Base-by-base conservation (phyloP, 1,140 invertebrate genomes). In the Halictus rubicundus region DNA sequence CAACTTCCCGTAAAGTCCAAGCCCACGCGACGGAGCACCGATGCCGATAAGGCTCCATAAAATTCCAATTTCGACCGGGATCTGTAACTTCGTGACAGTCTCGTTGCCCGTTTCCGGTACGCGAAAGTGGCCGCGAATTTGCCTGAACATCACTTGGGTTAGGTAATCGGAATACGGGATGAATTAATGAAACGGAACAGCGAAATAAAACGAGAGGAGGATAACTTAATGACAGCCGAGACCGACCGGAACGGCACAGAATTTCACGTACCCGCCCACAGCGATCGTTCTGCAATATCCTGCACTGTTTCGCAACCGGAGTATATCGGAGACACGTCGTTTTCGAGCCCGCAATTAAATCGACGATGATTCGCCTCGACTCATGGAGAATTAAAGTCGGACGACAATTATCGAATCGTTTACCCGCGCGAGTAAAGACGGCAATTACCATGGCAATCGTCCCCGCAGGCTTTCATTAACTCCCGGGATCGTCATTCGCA, bases 391-490 rank as follows among this genome's bases (percentile, higher is more conserved):
- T 59, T 46, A 68, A 68, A 39, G 32, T 5, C 32, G 32, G 12
- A 9, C 16, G 6, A 59, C 73, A 37, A 75, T 75, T 68, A 68
- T 46, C 63, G 64, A 46, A 25, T 27, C 52, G 63, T 59, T 59
- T 16, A 25, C 19, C n/a, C 9, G 23, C 39, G 49, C 59, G 65
- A 71, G 73, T 79, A 77, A 85, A 88, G 78, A 79, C 72, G 75
- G 82, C 79, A 85, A 87, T 88, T 87, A 88, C 85, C 79, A 63
- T 52, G 65, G 66, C 76, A 37, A 46, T 80, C 73, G 57, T 73
- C 54, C 80, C 76, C 57, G 46, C 27, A 63, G 63, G 71, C 66
- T 75, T 87, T 85, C 81, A 87, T 88, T 87, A 89, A 88, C 75
- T 85, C 68, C 69, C 16, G 1, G 0, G 49, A 19, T 3, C 49